These are phyloP conservation scores for Morinoia aosen DNA, from an alignment of 2,888 invertebrate genomes.

Conservation along the genomic window DNA sequence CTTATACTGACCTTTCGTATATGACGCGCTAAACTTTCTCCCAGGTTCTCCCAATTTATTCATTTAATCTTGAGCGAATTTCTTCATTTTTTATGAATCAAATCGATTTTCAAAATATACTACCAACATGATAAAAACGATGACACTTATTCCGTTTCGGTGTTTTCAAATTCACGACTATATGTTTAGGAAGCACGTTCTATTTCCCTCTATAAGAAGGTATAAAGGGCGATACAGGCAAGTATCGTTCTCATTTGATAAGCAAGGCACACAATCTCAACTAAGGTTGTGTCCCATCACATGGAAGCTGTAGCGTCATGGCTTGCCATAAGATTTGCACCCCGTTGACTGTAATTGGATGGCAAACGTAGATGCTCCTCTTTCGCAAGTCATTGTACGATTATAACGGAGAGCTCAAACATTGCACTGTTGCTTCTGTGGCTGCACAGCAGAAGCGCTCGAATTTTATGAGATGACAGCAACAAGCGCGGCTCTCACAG, in stretches of 20 bases:
- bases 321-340: conserved; percentile 6
- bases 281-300: not conserved
- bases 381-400: not conserved
- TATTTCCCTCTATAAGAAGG: not conserved
- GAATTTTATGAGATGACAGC: conserved; percentile 2
- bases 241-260: not conserved
- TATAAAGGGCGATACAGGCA: not conserved
- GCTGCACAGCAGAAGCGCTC: not conserved
- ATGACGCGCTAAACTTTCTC: no score
- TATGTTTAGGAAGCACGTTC: no score
- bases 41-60: no score
- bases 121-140: no score
- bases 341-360: conserved; percentile 37
- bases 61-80: no score
- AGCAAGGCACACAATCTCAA: not conserved
- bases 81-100: no score
- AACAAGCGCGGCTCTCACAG: not conserved
- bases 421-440: not conserved
- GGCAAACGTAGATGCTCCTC: not conserved
- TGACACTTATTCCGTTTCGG: no score
- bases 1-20: no score
- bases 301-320: not conserved
- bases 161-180: no score
- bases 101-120: no score
- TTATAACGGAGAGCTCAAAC: conserved; percentile 7